Evolutionary conservation across 1,140 invertebrate species (phyloP).

Genomic region (Babylonia areolata): DNA sequence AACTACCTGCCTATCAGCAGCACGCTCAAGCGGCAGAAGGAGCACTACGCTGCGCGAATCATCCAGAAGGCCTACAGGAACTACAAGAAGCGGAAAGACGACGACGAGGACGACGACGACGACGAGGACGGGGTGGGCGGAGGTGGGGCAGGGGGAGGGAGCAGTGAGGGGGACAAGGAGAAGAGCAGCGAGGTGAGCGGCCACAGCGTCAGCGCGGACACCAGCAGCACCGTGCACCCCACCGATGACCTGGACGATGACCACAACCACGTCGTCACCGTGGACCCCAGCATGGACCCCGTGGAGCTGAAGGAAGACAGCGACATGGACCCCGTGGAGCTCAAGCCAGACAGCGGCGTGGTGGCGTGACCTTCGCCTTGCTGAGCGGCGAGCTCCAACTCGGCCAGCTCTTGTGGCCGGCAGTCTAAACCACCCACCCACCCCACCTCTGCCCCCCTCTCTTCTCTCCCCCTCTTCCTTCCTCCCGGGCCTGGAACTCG

Average conservation of each 20-base stretch:
- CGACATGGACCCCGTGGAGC: conserved; percentile 67
- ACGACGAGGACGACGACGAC: conserved; percentile 27
- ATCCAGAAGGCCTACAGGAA: conserved; percentile 93
- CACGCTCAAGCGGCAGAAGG: conserved; percentile 93
- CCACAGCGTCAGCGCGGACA: conserved; percentile 29
- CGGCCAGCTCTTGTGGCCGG: not conserved
- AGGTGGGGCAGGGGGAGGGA: not conserved
- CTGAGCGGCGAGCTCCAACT: not conserved
- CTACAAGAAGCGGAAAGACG: conserved; percentile 51
- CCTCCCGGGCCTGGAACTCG: no score
- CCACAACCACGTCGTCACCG: conserved; percentile 17
- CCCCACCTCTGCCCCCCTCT: not conserved
- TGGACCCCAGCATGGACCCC: conserved; percentile 46
- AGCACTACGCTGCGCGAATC: conserved; percentile 95
- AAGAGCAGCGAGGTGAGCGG: conserved; percentile 32
- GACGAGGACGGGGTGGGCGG: not conserved
- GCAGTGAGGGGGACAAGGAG: conserved; percentile 29
- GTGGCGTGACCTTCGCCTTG: conserved; percentile 61
- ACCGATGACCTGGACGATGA: conserved; percentile 31
- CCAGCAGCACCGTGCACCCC: conserved; percentile 35
- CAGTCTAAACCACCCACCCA: not conserved
- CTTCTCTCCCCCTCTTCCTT: no score
- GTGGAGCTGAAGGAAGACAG: no score
- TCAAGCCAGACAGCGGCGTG: conserved; percentile 71
- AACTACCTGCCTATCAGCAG: conserved; percentile 95